These are phyloP conservation scores for Muricea muricata DNA, from an alignment of 92 coral and sea anemone genomes.

Conservation along the genomic window DNA sequence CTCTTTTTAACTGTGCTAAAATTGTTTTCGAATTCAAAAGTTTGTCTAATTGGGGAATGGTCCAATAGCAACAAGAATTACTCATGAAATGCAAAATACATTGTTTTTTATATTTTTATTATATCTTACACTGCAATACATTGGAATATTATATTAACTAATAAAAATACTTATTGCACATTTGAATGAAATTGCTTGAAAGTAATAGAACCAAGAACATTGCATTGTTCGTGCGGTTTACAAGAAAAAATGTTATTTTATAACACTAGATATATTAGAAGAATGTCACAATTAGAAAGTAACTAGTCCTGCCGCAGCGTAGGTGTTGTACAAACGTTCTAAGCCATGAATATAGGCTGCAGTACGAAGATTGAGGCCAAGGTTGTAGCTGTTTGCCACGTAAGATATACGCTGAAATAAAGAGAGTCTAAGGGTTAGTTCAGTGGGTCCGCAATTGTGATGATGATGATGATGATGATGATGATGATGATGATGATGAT, in stretches of 20 bases:
- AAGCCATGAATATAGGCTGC: slow-evolving; percentile 95
- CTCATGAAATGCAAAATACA: not conserved
- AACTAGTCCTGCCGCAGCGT: slow-evolving; percentile 85
- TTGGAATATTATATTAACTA: not conserved
- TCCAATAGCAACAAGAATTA: too few relatives aligned
- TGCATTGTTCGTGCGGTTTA: not conserved
- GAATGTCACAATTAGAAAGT: not conserved
- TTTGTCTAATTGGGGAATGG: too few relatives aligned
- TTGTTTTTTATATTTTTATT: not conserved
- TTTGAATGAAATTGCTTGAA: not conserved
- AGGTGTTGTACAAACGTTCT: slow-evolving; percentile 92
- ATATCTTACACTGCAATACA: not conserved
- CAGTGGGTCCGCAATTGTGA: not conserved
- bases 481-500: not conserved
- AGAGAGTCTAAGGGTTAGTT: not conserved
- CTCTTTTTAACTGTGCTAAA: too few relatives aligned
- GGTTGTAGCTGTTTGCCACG: slow-evolving; percentile 87
- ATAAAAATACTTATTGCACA: not conserved
- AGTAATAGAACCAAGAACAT: not conserved
- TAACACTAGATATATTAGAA: not conserved
- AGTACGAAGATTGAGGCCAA: slow-evolving; percentile 86
- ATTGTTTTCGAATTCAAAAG: too few relatives aligned
- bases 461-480: not conserved
- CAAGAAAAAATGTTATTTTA: not conserved
- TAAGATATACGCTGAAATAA: slow-evolving; percentile 81